Base-by-base conservation (phyloP, 1,140 invertebrate species). In the Lordiphosa mommai region DNA sequence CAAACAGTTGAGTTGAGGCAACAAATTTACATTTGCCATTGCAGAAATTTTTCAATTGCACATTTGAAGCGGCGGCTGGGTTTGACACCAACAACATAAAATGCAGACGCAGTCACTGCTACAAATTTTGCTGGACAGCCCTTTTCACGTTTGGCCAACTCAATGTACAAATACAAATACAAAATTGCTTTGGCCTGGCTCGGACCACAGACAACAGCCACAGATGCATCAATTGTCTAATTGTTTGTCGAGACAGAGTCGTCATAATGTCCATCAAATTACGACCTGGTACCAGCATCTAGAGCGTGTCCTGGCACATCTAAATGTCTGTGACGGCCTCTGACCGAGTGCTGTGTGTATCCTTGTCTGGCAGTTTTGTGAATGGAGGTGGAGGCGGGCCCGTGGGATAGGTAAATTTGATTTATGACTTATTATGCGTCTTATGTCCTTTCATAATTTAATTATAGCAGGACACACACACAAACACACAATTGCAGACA, bases 351-450 rank as follows among this genome's bases (percentile, higher is more conserved):
- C 38, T 29, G 37, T 61, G 58, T 68, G 69, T 52, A 23, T 50
- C 33, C 34, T 38, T 44, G 46, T 61, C 48, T 51, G 40, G 17
- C 46, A 43, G 43, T 50, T 50, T 23, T 23, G 20, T 6, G 20
- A 23, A 23, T 23, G 36, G 8, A 17, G 9, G 34, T n/a, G 10
- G 49, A 33, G 10, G 49, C 27, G 33, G 40, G 27, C 76, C 79
- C 58, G 55, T 86, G 72, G 74, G 82, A 86, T 73, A 86, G 72
- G 76, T 82, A 87, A 87, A 87, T 87, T 87, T 87, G 84, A 87
- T 87, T 87, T 87, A 87, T 87, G 84, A 87, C 84, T 86, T 87
- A 84, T 87, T 87, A 87, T 87, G 84, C 77, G 77, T 87, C 84
- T 87, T 87, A 87, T 87, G 84, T 87, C 84, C 72, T 79, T 77